Base-by-base conservation (phyloP, 2,113 vertebrate species). In the Gallinago media region DNA sequence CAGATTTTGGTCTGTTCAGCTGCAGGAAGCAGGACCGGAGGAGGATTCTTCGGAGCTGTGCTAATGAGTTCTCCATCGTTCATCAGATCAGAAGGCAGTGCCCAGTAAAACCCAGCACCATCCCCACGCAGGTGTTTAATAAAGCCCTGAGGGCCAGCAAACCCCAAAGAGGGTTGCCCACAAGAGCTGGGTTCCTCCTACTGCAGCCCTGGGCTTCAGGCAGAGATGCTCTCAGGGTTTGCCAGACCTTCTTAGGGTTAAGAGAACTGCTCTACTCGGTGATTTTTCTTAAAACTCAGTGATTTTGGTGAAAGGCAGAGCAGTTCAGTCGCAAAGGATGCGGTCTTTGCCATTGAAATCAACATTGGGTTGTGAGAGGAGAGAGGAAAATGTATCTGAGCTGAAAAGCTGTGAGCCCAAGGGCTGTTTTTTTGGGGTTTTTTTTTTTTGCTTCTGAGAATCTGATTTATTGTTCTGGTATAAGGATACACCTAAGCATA, bases 71-170 rank as follows among this genome's bases (percentile, higher is more conserved):
- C 22, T 46, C 54, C 3, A 0, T 21, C 12, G 13, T 21, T 68
- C 26, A 23, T 9, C 68, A 40, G 31, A 26, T 26, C 75, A 32
- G 42, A 31, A 44, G n/a, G 22, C 1, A 2, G 23, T 78, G 42
- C 70, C 49, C 16, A 8, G 3, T 21, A 68, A 20, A 44, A 18
- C 31, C 36, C 54, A 81, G 17, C 42, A 22, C 58, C 38, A 32
- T 8, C 47, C 61, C 3, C 2, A 4, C 0, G 6, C 16, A 12
- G 2, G 1, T 4, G 2, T 46, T 65, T 44, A 7, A 49, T 8
- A 15, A 23, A 22, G 34, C 17, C 17, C 26, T 15, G 22, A 8
- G 29, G 3, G 40, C 46, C 72, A 13, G 4, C 5, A 21, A 67
- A 62, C 19, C 58, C 15, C 27, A 12, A 29, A 22, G 8, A 2